These are phyloP conservation scores for Geodia barretti DNA, from an alignment of 37 sponge, comb jelly and placozoan species.

Conservation along the genomic window DNA sequence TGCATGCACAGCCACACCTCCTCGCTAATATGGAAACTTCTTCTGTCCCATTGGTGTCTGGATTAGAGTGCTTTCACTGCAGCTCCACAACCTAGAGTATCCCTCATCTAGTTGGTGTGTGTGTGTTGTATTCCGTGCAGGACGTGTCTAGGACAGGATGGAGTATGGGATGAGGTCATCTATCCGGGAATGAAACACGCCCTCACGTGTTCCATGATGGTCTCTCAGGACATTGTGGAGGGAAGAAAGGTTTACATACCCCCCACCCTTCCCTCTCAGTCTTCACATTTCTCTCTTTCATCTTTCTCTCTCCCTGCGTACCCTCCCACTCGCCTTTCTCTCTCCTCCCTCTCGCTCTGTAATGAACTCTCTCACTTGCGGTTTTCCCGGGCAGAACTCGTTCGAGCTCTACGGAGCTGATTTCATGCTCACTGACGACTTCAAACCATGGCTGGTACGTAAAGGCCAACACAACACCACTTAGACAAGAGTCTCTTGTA, in stretches of 20 bases:
- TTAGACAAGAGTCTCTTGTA: too few relatives aligned
- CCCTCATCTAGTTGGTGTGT: not conserved
- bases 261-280: not conserved
- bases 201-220: slow-evolving; percentile 69
- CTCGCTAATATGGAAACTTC: too few relatives aligned
- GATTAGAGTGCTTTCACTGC: too few relatives aligned
- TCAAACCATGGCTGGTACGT: slow-evolving; percentile 88
- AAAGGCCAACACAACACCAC: too few relatives aligned
- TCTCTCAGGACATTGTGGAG: slow-evolving; percentile 80
- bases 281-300: not conserved
- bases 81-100: too few relatives aligned
- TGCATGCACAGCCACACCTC: too few relatives aligned
- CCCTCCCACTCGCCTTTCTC: not conserved
- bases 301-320: not conserved
- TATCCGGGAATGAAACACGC: slow-evolving; percentile 93
- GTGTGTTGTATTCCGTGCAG: not conserved
- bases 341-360: not conserved
- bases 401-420: slow-evolving; percentile 98
- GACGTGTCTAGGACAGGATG: not conserved
- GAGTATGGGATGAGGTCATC: slow-evolving; percentile 66
- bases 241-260: slow-evolving; percentile 50
- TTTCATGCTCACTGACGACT: slow-evolving; percentile 92
- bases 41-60: too few relatives aligned
- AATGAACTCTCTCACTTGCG: not conserved
- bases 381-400: slow-evolving; percentile 42